Percentiles rank a stretch among this genome's conserved stretches.
These are phyloP conservation scores for Megastigmus dorsalis DNA, from an alignment of 2,888 invertebrate genomes.

Conservation along the genomic window DNA sequence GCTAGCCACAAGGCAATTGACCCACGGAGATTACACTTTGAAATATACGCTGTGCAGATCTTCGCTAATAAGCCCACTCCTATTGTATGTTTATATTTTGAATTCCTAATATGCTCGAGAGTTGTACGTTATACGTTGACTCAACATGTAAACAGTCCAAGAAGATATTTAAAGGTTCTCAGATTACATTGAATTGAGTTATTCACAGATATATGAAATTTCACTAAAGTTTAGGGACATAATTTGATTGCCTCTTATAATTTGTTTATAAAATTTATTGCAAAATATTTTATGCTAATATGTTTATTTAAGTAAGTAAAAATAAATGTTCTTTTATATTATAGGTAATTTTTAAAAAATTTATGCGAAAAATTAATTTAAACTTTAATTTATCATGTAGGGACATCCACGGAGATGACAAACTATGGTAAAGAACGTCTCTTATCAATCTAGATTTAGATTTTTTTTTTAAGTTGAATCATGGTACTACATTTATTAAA, in stretches of 20 bases:
- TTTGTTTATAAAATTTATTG: background rate
- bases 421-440: background rate
- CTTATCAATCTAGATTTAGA: background rate
- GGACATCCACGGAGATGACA: background rate
- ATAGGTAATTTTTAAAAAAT: background rate
- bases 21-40: too few species aligned
- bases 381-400: background rate
- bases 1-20: too few species aligned
- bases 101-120: too few species aligned
- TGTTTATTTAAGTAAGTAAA: background rate
- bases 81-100: too few species aligned
- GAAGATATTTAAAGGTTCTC: background rate
- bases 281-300: background rate
- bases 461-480: background rate
- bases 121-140: background rate
- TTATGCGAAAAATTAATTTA: background rate
- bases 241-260: background rate
- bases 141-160: too few species aligned
- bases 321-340: background rate
- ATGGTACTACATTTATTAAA: background rate
- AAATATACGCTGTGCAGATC: too few species aligned
- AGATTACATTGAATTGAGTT: background rate
- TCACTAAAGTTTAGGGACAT: background rate
- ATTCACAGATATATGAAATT: background rate
- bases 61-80: too few species aligned